Percentiles rank a stretch among this genome's conserved stretches.
phyloP scores from a whole-genome alignment of 2,797 vertebrate species.

The Pogonophryne albipinna region DNA sequence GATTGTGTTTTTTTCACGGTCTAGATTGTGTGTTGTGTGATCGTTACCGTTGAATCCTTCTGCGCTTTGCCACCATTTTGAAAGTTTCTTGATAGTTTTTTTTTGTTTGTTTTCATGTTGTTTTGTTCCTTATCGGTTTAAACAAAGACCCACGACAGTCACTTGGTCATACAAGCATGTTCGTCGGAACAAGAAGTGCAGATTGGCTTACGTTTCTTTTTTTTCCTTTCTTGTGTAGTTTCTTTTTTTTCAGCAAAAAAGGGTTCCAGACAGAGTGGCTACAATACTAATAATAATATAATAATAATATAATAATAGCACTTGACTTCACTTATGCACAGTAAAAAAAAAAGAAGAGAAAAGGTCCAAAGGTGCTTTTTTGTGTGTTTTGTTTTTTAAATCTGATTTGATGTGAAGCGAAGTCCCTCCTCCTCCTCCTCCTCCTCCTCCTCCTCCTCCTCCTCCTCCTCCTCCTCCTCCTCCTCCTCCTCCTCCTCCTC shows the following conservation, averaged over 20 bases:
- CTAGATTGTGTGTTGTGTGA: slow-evolving; percentile 62
- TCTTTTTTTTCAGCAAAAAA: slow-evolving; percentile 66
- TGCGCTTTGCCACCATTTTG: slow-evolving; percentile 49
- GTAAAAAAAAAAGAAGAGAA: slow-evolving; percentile 65
- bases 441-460: not conserved
- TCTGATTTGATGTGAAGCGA: slow-evolving; percentile 76
- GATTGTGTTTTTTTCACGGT: too few relatives aligned
- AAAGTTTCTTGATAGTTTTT: slow-evolving; percentile 42
- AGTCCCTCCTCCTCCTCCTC: slow-evolving; percentile 56
- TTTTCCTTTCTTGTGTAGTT: not conserved
- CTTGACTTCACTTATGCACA: slow-evolving; percentile 80
- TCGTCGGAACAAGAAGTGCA: slow-evolving; percentile 74
- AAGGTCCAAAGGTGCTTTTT: slow-evolving; percentile 73
- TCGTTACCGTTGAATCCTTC: slow-evolving; percentile 66
- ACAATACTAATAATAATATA: slow-evolving; percentile 66
- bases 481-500: slow-evolving; percentile 14
- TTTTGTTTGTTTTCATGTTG: slow-evolving; percentile 29
- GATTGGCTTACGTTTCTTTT: slow-evolving; percentile 65
- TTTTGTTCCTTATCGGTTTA: slow-evolving; percentile 65
- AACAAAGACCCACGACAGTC: slow-evolving; percentile 70
- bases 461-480: slow-evolving; percentile 3
- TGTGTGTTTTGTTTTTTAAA: slow-evolving; percentile 55
- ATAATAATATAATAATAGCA: slow-evolving; percentile 73
- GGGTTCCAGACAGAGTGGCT: slow-evolving; percentile 74
- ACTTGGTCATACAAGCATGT: slow-evolving; percentile 75